A percentile compares a stretch with the other conserved stretches of the same genome.
Evolutionary conservation across 1,140 invertebrate genomes (phyloP).

Genomic region (Anastatus disparis): DNA sequence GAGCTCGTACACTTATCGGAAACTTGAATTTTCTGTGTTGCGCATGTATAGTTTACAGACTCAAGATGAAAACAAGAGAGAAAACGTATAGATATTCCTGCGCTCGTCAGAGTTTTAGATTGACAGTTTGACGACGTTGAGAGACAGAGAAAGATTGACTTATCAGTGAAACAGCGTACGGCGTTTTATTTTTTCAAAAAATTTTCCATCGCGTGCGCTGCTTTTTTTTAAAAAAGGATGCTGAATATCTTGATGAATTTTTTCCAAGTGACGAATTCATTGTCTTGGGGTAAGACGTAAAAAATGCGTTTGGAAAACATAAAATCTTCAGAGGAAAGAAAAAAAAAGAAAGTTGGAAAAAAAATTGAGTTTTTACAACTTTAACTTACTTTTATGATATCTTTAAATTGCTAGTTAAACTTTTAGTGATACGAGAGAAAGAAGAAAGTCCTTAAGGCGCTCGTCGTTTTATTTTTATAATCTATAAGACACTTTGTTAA

Average conservation of each 20-base stretch:
- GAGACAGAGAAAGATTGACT: slow-evolving; percentile 16
- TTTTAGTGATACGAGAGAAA: background rate
- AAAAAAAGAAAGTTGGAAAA: too few relatives aligned
- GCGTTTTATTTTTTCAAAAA: background rate
- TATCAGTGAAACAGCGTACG: slow-evolving; percentile 18
- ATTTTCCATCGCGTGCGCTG: background rate
- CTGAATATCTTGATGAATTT: too few relatives aligned
- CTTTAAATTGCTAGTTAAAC: background rate
- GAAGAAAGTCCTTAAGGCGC: background rate
- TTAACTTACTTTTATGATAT: slow-evolving; percentile 3
- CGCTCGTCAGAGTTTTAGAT: background rate
- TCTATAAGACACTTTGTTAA: too few relatives aligned
- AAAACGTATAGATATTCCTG: background rate
- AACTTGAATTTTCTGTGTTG: slow-evolving; percentile 1
- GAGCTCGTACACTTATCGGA: background rate
- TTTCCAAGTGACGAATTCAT: background rate
- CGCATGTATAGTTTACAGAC: background rate
- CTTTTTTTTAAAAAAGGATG: too few relatives aligned
- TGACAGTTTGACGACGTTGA: slow-evolving; percentile 28
- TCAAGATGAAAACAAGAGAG: background rate
- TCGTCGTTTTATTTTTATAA: too few relatives aligned
- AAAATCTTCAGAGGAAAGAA: too few relatives aligned
- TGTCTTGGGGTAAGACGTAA: too few relatives aligned
- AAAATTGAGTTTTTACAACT: slow-evolving; percentile 39
- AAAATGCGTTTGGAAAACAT: too few relatives aligned